Evolutionary conservation across 2,797 vertebrate species (phyloP).

Genomic region (Trichosurus vulpecula): DNA sequence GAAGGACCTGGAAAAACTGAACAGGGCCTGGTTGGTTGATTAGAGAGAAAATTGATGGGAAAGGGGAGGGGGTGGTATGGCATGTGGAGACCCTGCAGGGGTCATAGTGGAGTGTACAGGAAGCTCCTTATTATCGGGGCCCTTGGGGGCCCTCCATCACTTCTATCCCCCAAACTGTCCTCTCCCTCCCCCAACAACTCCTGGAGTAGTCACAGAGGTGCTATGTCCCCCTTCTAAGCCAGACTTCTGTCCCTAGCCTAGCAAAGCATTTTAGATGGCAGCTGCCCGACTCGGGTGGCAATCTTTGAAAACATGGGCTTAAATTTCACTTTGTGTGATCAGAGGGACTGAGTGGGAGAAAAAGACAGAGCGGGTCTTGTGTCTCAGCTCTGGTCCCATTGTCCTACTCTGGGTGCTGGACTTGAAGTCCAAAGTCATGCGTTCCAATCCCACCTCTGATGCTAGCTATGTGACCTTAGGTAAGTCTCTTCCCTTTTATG

Average conservation of each 20-base stretch:
- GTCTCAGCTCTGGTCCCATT: background rate
- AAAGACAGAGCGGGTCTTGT: background rate
- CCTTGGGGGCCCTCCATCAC: background rate
- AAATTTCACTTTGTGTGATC: background rate
- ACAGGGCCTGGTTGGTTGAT: background rate
- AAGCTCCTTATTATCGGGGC: background rate
- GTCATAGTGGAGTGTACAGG: background rate
- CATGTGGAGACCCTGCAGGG: background rate
- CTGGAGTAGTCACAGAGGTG: background rate
- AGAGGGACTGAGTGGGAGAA: background rate
- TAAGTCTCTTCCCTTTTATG: background rate
- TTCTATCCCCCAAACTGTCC: background rate
- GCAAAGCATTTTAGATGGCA: background rate
- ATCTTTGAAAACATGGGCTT: background rate
- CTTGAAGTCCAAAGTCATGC: background rate
- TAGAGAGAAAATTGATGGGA: background rate
- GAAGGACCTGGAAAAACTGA: background rate
- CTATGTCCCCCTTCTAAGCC: background rate
- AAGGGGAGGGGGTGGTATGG: background rate
- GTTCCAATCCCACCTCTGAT: background rate
- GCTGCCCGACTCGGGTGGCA: background rate
- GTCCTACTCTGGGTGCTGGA: background rate
- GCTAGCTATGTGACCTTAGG: background rate
- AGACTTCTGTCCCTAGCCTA: background rate
- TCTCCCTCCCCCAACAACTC: background rate